These are phyloP conservation scores for Microcebus murinus DNA, from an alignment of 2,113 vertebrate genomes.

Conservation along the genomic window DNA sequence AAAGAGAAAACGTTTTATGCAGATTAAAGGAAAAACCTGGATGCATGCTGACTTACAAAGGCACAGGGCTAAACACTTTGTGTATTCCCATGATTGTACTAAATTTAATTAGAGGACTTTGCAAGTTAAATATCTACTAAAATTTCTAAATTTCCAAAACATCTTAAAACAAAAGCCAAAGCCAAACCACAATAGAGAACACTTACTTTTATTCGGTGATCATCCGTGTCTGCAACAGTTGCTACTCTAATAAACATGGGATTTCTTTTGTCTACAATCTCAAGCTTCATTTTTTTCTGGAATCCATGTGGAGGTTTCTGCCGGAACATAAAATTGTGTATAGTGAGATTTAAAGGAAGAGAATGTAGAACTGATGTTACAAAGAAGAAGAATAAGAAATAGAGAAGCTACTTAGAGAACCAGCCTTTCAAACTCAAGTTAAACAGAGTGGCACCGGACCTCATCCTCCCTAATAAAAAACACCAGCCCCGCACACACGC, in stretches of 20 bases:
- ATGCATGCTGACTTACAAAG: neutral
- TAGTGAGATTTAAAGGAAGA: constrained; percentile 18
- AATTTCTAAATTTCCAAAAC: neutral
- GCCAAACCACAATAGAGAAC: neutral
- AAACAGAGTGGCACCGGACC: neutral
- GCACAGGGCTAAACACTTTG: neutral
- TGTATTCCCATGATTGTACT: neutral
- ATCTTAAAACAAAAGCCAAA: neutral
- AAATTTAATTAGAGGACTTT: neutral
- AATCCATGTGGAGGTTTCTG: constrained; percentile 92
- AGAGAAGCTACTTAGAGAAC: neutral
- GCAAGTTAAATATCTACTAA: neutral
- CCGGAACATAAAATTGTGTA: constrained; percentile 42
- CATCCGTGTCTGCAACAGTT: constrained; percentile 89
- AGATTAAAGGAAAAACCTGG: neutral
- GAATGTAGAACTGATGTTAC: neutral
- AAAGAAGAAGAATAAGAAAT: neutral
- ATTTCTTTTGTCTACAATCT: constrained; percentile 91
- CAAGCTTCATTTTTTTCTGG: constrained; percentile 91
- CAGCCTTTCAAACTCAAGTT: neutral
- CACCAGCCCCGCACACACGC: neutral
- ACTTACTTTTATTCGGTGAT: constrained; percentile 90
- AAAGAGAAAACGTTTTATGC: constrained; percentile 5
- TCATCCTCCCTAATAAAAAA: neutral
- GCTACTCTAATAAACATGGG: constrained; percentile 90